Evolutionary conservation across 1,140 invertebrate species (phyloP), one percentile per base, ranked within the genome.

Genomic region (Chrysoperla carnea): DNA sequence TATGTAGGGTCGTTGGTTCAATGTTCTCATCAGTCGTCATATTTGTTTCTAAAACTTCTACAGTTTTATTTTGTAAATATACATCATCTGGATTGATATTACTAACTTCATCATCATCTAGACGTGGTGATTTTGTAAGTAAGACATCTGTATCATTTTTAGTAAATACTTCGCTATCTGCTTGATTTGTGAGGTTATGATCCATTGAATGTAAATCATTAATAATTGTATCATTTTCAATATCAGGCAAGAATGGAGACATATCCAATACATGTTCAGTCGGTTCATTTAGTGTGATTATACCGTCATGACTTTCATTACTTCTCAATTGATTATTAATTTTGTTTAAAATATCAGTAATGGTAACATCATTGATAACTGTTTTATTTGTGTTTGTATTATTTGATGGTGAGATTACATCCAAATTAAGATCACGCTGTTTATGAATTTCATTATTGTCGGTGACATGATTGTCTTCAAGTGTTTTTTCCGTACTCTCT

Each of bases 171-270:
- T 47, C 50, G 8, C 48, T 27, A 3, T n/a, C 11, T 6, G 6
- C 2, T 14, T 23, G 7, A 15, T 38, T 31, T 15, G 8, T 27
- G 1, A 42, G 8, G 35, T 42, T 39, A 8, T 11, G 8, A 27
- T 15, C 15, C 8, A 8, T 56, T 4, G 54, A 64, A 56, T 69
- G 64, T 31, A 71, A 50, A 52, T 66, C 69, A 49, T 70, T 66
- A 1, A 70, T 61, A 23, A 70, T 58, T 27, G 60, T 65, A 49
- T 67, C 69, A 54, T 71, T 72, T 58, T 72, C 71, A 15, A 69
- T 57, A 51, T 77, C 73, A 7, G 74, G 69, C 47, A 76, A 55
- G 48, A 72, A 78, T 13, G 75, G 75, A 44, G 70, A 74, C 72
- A 75, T 75, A 48, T 73, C 66, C 8, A 61, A 3, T 23, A 23